Evolutionary conservation across 53 echinoderm and acorn worm genomes (phyloP).

Genomic region (Actinopyga echinites): DNA sequence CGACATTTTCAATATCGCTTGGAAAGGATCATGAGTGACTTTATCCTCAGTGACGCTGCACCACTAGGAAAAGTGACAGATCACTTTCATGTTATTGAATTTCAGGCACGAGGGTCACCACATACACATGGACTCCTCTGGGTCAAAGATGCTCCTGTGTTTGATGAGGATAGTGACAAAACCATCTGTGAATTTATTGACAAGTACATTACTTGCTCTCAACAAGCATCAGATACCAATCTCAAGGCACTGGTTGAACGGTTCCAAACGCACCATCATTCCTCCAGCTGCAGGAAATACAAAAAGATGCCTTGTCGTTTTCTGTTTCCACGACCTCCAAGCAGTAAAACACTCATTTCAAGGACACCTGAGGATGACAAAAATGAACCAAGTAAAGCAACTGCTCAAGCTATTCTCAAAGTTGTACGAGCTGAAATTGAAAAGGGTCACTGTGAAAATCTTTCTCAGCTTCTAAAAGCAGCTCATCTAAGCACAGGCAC

Average conservation of each 20-base stretch:
- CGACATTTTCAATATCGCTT: constrained; percentile 50
- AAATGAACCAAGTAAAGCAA: not conserved
- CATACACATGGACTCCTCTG: constrained; percentile 55
- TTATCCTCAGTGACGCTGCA: constrained; percentile 25
- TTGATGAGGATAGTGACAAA: constrained; percentile 38
- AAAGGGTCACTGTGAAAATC: not conserved
- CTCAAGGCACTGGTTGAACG: constrained; percentile 27
- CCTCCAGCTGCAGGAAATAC: constrained; percentile 43
- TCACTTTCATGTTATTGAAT: constrained; percentile 43
- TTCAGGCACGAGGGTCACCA: constrained; percentile 54
- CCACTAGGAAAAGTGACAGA: constrained; percentile 44
- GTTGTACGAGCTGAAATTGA: not conserved
- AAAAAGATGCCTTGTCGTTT: constrained; percentile 43
- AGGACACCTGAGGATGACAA: not conserved
- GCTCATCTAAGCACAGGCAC: not conserved
- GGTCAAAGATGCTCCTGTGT: constrained; percentile 48
- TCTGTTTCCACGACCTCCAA: constrained; percentile 39
- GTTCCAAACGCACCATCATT: constrained; percentile 53
- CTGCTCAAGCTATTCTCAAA: no score
- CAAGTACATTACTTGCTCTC: constrained; percentile 45
- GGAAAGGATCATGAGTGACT: constrained; percentile 42
- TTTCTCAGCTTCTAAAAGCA: not conserved
- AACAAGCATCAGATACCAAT: constrained; percentile 30
- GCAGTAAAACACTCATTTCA: constrained; percentile 24
- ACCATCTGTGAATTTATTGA: constrained; percentile 39